Conservation (phyloP, 2,888 invertebrate genomes). For the Clivina fossor region DNA sequence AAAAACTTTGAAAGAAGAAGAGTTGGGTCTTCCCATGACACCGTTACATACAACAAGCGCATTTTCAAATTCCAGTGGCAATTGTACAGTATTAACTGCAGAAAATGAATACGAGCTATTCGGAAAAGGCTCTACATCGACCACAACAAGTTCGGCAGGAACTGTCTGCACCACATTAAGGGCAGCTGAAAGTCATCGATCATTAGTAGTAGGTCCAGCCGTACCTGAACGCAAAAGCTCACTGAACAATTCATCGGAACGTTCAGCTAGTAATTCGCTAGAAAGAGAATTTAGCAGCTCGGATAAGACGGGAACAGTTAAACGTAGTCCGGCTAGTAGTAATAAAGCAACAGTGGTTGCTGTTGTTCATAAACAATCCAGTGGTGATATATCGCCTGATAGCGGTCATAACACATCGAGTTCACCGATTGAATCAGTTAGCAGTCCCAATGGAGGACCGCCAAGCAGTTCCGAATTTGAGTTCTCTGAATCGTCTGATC, state of each 20-base stretch:
- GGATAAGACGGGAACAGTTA: slow-evolving; percentile 53
- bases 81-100: slow-evolving; percentile 69
- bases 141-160: slow-evolving; percentile 87
- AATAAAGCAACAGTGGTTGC: slow-evolving; percentile 63
- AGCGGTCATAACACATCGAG: slow-evolving; percentile 81
- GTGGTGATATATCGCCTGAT: slow-evolving; percentile 75
- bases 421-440: slow-evolving; percentile 74
- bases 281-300: slow-evolving; percentile 48
- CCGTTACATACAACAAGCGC: slow-evolving; percentile 73
- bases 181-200: slow-evolving; percentile 67
- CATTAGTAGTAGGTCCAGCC: slow-evolving; percentile 67
- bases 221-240: slow-evolving; percentile 84
- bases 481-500: slow-evolving; percentile 82
- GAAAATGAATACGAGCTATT: slow-evolving; percentile 90
- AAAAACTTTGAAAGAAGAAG: slow-evolving; percentile 78
- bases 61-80: slow-evolving; percentile 69
- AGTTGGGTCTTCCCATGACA: slow-evolving; percentile 65
- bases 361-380: slow-evolving; percentile 59
- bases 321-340: slow-evolving; percentile 49
- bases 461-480: slow-evolving; percentile 79
- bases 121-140: slow-evolving; percentile 88
- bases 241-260: slow-evolving; percentile 53
- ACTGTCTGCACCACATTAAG: slow-evolving; percentile 84
- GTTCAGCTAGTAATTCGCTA: slow-evolving; percentile 55
- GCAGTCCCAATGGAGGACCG: slow-evolving; percentile 68